Conservation (phyloP, 2,888 invertebrate genomes). For the Brachypalpus laphriformis region DNA sequence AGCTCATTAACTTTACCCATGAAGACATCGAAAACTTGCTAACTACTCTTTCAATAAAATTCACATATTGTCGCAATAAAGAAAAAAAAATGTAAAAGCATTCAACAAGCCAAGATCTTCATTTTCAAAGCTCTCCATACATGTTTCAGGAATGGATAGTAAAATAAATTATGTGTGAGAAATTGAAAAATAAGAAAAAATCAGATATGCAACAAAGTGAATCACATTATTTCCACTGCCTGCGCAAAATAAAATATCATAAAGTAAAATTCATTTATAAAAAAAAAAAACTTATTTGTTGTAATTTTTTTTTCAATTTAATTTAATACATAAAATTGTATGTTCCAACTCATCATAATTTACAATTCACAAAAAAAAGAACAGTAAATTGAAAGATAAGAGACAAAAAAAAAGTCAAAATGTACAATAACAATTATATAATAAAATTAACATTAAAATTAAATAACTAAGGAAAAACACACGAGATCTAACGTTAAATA, state of each 20-base stretch:
- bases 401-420: conserved; percentile 35
- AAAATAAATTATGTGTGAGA: neutral
- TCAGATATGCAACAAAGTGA: conserved; percentile 44
- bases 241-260: conserved; percentile 32
- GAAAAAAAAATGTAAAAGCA: conserved; percentile 70
- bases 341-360: conserved; percentile 31
- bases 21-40: conserved; percentile 12
- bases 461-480: conserved; percentile 55
- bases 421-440: conserved; percentile 40
- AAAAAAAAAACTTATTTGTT: conserved; percentile 37
- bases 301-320: conserved; percentile 37
- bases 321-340: conserved; percentile 56
- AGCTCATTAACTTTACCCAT: conserved; percentile 24
- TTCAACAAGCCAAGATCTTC: conserved; percentile 44
- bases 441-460: conserved; percentile 61
- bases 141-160: conserved; percentile 13
- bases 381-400: conserved; percentile 42
- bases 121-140: conserved; percentile 32
- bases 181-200: conserved; percentile 36
- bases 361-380: conserved; percentile 56
- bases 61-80: conserved; percentile 14
- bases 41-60: conserved; percentile 12
- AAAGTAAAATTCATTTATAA: conserved; percentile 22
- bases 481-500: conserved; percentile 65
- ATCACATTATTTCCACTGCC: conserved; percentile 61